Percentiles rank a stretch among this genome's conserved stretches.
phyloP scores from a whole-genome alignment of 2,888 invertebrate species.

The Eupithecia subumbrata region DNA sequence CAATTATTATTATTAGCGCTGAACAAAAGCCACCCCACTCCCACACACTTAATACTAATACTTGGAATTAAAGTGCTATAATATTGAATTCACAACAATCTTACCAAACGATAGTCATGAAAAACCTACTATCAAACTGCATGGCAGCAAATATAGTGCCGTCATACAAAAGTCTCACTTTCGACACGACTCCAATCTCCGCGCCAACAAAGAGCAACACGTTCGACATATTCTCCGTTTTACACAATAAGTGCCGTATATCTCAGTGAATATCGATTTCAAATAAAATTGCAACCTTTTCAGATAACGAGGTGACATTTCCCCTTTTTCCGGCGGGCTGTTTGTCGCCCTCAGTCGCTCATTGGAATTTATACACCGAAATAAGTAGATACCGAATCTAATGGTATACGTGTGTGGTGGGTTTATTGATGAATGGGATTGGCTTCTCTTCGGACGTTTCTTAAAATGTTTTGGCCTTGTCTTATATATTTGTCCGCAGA shows the following conservation, averaged over 20 bases:
- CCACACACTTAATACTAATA: background rate
- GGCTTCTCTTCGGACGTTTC: background rate
- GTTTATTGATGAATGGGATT: conserved; percentile 24
- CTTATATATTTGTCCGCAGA: too few species aligned
- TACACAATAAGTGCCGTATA: conserved; percentile 63
- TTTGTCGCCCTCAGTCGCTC: conserved; percentile 70
- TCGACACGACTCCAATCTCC: conserved; percentile 8
- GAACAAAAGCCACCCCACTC: background rate
- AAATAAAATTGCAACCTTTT: conserved; percentile 84
- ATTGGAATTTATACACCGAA: conserved; percentile 82
- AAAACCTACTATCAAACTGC: background rate
- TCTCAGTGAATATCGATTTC: conserved; percentile 82
- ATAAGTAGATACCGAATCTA: conserved; percentile 82
- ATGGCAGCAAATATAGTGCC: background rate
- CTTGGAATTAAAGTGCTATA: background rate
- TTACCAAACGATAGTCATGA: background rate
- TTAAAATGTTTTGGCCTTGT: background rate
- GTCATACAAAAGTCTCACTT: background rate
- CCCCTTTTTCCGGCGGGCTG: conserved; percentile 74
- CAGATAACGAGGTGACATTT: conserved; percentile 83
- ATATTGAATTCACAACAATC: background rate
- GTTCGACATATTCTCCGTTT: conserved; percentile 48
- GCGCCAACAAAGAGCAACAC: conserved; percentile 47
- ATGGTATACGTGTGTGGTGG: conserved; percentile 57
- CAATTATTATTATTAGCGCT: background rate